Evolutionary conservation across 2,113 vertebrate genomes (phyloP).

Genomic region (Bombycilla garrulus): DNA sequence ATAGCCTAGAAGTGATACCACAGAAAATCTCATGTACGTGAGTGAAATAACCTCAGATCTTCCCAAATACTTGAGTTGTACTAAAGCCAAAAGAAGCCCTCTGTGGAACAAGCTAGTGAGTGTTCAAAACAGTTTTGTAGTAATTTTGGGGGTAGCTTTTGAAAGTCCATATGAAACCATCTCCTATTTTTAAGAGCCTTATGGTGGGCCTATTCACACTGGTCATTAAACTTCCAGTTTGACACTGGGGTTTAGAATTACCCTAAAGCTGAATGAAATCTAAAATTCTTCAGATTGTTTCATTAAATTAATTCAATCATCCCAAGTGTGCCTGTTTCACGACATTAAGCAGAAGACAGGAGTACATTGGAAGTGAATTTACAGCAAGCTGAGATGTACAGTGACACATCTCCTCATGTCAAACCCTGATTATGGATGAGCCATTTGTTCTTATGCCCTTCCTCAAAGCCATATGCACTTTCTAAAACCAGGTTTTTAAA

Average conservation of each 20-base stretch:
- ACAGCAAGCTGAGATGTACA: neutral
- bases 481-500: neutral
- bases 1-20: neutral
- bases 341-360: neutral
- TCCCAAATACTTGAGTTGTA: neutral
- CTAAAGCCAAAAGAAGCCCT: neutral
- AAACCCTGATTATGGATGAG: slow-evolving; percentile 15
- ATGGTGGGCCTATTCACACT: neutral
- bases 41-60: neutral
- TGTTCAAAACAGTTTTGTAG: neutral
- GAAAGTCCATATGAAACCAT: neutral
- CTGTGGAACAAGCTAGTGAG: neutral
- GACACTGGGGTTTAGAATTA: neutral
- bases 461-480: neutral
- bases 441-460: slow-evolving; percentile 12
- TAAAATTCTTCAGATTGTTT: neutral
- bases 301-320: neutral
- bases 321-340: neutral
- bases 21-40: neutral
- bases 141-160: neutral
- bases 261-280: neutral
- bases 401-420: neutral
- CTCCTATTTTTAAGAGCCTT: neutral
- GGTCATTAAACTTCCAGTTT: neutral
- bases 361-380: neutral